phyloP scores from a whole-genome alignment of 2,113 vertebrate genomes.

The Amia ocellicauda region DNA sequence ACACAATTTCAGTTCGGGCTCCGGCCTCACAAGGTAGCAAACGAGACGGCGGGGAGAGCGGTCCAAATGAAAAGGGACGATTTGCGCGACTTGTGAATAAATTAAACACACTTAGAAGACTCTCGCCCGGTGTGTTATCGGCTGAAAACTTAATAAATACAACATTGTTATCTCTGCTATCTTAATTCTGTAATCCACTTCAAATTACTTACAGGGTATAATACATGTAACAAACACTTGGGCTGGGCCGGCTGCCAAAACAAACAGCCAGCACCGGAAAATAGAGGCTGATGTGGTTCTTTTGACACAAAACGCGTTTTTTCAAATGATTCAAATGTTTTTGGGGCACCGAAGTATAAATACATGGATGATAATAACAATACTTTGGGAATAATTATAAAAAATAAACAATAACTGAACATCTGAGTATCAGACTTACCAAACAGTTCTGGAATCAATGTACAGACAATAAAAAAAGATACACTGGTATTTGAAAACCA shows the following conservation, averaged over 20 bases:
- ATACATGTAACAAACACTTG: slow-evolving; percentile 5
- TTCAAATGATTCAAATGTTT: no score
- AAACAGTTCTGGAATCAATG: no score
- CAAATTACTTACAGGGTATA: slow-evolving; percentile 49
- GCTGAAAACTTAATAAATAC: slow-evolving; percentile 77
- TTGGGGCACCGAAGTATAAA: no score
- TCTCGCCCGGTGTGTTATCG: slow-evolving; percentile 75
- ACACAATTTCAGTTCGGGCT: slow-evolving; percentile 74
- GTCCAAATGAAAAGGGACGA: slow-evolving; percentile 74
- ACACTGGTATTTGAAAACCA: no score
- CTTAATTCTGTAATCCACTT: slow-evolving; percentile 59
- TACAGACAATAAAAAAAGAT: no score
- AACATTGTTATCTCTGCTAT: slow-evolving; percentile 59
- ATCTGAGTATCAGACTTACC: no score
- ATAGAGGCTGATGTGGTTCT: background rate
- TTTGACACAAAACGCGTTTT: background rate
- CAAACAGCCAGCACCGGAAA: background rate
- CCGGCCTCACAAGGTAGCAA: slow-evolving; percentile 55
- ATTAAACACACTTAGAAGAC: slow-evolving; percentile 74
- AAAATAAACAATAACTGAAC: no score
- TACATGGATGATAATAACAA: no score
- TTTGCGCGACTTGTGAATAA: slow-evolving; percentile 63
- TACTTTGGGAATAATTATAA: no score
- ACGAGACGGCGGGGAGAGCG: slow-evolving; percentile 44
- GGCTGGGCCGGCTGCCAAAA: background rate